These are phyloP conservation scores for Epinotia demarniana DNA, from an alignment of 2,888 invertebrate species.

Conservation along the genomic window DNA sequence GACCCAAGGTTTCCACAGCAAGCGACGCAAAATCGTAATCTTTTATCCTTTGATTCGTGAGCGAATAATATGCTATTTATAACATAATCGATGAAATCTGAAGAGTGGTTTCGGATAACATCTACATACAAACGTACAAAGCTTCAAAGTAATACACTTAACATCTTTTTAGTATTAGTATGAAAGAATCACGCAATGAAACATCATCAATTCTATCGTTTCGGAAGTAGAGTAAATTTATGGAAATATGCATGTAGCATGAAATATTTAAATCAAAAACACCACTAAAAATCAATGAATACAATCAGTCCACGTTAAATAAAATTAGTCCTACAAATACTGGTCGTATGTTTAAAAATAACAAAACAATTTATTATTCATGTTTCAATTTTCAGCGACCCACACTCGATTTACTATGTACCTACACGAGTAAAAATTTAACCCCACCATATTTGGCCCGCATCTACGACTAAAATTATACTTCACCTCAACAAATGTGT, in stretches of 20 bases:
- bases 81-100: too few relatives aligned
- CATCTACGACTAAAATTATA: constrained; percentile 21
- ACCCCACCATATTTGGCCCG: not conserved
- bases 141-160: too few relatives aligned
- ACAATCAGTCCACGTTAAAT: constrained; percentile 1
- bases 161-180: too few relatives aligned
- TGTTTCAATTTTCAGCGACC: constrained; percentile 3
- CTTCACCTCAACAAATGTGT: constrained; percentile 37
- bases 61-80: too few relatives aligned
- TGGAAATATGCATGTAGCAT: not conserved
- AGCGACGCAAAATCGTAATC: too few relatives aligned
- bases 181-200: too few relatives aligned
- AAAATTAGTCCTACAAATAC: not conserved
- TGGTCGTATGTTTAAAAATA: not conserved
- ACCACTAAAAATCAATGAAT: not conserved
- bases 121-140: too few relatives aligned
- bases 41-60: too few relatives aligned
- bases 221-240: too few relatives aligned
- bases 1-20: too few relatives aligned
- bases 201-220: too few relatives aligned
- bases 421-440: not conserved
- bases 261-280: not conserved
- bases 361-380: not conserved
- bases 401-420: constrained; percentile 14
- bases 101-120: too few relatives aligned